Percentiles rank a stretch among this genome's conserved stretches.
These are phyloP conservation scores for Aspidoscelis tigris DNA, from an alignment of 2,113 vertebrate species.

Conservation along the genomic window DNA sequence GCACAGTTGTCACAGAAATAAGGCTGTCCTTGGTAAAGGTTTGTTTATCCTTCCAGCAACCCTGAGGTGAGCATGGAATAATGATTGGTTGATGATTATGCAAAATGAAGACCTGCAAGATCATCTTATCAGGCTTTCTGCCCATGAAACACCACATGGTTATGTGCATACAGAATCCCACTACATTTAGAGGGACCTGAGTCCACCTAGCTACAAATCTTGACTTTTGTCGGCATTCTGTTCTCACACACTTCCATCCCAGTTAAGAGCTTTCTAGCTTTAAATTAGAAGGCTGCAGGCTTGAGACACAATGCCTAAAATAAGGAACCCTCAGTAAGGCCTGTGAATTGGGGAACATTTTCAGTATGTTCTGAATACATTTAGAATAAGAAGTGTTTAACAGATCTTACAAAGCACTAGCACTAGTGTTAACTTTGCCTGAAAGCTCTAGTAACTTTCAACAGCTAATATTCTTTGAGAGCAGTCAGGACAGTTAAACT, in stretches of 20 bases:
- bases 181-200: not conserved
- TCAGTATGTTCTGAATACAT: not conserved
- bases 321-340: not conserved
- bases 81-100: not conserved
- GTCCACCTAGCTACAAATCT: not conserved
- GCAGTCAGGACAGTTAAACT: not conserved
- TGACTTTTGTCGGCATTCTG: not conserved
- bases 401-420: not conserved
- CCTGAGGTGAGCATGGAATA: not conserved
- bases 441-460: not conserved
- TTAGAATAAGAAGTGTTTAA: not conserved
- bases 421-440: not conserved
- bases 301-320: not conserved
- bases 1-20: not conserved
- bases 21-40: slow-evolving; percentile 1
- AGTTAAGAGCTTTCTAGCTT: not conserved
- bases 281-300: not conserved
- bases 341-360: not conserved
- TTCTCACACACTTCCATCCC: not conserved
- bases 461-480: not conserved
- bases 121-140: not conserved
- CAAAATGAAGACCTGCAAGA: not conserved
- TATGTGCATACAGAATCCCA: not conserved
- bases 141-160: not conserved
- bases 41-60: not conserved